Percentiles rank a stretch among this genome's conserved stretches.
phyloP scores from a whole-genome alignment of 2,113 vertebrate genomes.

The Cygnus buccinator region DNA sequence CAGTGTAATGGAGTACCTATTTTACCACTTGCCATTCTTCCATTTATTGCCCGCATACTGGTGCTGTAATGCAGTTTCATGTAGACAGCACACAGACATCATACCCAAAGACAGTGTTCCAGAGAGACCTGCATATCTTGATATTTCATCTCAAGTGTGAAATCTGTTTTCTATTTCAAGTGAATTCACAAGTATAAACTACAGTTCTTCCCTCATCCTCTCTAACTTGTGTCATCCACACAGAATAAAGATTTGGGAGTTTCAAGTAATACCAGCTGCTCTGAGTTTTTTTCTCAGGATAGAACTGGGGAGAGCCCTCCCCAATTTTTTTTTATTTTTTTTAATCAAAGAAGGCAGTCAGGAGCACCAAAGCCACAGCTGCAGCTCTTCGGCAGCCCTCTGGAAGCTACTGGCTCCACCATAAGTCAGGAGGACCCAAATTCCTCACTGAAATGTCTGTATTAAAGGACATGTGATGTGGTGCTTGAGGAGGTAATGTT shows the following conservation, averaged over 20 bases:
- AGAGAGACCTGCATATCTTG: not conserved
- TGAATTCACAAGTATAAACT: not conserved
- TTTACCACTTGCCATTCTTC: not conserved
- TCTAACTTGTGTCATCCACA: not conserved
- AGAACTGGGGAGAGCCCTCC: not conserved
- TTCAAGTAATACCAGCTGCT: not conserved
- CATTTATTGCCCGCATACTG: not conserved
- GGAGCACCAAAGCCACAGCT: not conserved
- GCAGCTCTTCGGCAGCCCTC: not conserved
- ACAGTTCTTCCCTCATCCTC: not conserved
- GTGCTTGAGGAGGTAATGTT: not conserved
- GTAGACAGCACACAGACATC: not conserved
- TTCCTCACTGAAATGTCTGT: not conserved
- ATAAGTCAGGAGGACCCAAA: not conserved
- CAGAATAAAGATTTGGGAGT: not conserved
- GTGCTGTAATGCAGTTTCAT: not conserved
- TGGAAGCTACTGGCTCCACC: not conserved
- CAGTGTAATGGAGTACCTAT: not conserved
- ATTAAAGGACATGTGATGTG: not conserved
- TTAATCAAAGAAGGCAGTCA: not conserved
- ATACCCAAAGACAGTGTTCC: rapidly evolving
- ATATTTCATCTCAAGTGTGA: not conserved
- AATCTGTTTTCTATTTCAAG: constrained; percentile 8
- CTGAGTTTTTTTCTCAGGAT: not conserved
- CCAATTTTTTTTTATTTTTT: not conserved